Percentiles rank a stretch among this genome's conserved stretches.
These are phyloP conservation scores for Hypocryptadius cinnamomeus DNA, from an alignment of 2,113 vertebrate species.

Conservation along the genomic window DNA sequence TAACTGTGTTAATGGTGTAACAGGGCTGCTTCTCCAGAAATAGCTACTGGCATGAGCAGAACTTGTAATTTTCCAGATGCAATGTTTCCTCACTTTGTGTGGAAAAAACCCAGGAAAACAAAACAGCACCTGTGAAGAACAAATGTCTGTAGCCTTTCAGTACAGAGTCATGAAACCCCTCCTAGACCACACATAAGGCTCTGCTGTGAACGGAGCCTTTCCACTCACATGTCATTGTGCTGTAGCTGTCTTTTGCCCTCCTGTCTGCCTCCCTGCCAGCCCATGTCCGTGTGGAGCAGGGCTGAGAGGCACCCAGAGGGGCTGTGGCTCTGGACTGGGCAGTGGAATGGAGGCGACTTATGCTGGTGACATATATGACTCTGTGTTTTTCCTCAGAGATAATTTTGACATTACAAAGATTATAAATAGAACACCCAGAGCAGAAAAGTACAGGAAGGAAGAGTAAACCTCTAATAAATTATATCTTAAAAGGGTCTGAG, in stretches of 20 bases:
- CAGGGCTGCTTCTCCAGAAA: conserved; percentile 5
- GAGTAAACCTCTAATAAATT: conserved; percentile 7
- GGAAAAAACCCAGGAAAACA: neutral
- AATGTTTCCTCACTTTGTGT: neutral
- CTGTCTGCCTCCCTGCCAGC: rapidly evolving
- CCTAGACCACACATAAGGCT: neutral
- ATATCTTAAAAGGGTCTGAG: neutral
- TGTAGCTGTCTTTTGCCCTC: rapidly evolving
- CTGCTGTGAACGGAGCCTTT: rapidly evolving
- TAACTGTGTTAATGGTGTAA: conserved; percentile 24
- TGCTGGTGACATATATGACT: neutral
- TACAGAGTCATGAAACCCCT: neutral
- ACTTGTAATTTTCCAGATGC: neutral
- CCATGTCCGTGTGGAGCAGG: rapidly evolving
- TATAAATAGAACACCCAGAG: neutral
- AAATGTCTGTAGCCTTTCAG: neutral
- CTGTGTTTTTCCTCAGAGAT: neutral
- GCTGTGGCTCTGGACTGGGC: neutral
- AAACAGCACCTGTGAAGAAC: neutral
- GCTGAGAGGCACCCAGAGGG: neutral
- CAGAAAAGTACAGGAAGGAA: conserved; percentile 27
- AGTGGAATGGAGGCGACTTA: neutral
- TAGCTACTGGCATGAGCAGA: neutral
- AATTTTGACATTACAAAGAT: neutral
- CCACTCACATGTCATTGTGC: neutral